Evolutionary conservation across 1,140 invertebrate species (phyloP).

Genomic region (Scaptomyza montana): DNA sequence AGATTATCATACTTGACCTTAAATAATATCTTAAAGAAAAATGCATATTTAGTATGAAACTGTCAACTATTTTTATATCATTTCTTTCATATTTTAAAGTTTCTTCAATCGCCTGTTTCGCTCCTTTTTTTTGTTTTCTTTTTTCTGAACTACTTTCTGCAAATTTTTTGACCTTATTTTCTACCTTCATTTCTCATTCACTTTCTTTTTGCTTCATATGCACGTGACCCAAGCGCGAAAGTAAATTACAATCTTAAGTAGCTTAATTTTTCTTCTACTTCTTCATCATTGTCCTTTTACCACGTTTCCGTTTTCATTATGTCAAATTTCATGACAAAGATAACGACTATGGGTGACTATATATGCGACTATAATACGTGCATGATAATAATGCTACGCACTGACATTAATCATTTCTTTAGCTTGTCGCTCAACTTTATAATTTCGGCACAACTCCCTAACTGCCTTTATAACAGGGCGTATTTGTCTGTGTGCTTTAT

Average conservation of each 20-base stretch:
- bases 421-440: slow-evolving; percentile 66
- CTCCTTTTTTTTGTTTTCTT: not conserved
- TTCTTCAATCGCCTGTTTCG: not conserved
- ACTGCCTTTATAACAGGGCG: not conserved
- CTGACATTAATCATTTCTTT: slow-evolving; percentile 71
- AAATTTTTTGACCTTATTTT: slow-evolving; percentile 32
- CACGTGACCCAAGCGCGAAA: slow-evolving; percentile 38
- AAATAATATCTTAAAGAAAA: too few relatives aligned
- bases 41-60: too few relatives aligned
- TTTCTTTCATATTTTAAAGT: not conserved
- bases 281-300: slow-evolving; percentile 7
- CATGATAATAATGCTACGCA: slow-evolving; percentile 56
- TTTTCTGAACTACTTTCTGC: not conserved
- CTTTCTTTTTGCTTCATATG: slow-evolving; percentile 7
- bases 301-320: slow-evolving; percentile 59
- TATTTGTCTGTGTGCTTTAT: slow-evolving; percentile 5
- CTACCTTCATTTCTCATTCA: slow-evolving; percentile 13
- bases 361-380: slow-evolving; percentile 33
- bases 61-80: too few relatives aligned
- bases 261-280: slow-evolving; percentile 7
- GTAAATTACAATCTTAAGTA: slow-evolving; percentile 49
- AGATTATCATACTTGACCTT: too few relatives aligned
- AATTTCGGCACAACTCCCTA: slow-evolving; percentile 53
- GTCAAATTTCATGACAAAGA: slow-evolving; percentile 71
- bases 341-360: slow-evolving; percentile 46